Evolutionary conservation across 2,888 invertebrate genomes (phyloP).

Genomic region (Branchellion lobata): DNA sequence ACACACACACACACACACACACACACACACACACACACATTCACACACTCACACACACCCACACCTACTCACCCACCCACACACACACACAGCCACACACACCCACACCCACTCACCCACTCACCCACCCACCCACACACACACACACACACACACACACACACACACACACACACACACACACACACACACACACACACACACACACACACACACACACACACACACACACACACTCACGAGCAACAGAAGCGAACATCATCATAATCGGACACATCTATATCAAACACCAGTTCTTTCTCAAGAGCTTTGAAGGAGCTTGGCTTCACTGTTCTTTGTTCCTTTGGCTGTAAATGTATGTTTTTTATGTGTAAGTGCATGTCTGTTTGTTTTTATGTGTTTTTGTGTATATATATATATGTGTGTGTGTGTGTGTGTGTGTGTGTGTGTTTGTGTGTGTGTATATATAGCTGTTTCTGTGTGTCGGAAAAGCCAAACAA

Average conservation of each 20-base stretch:
- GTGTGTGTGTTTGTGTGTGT: slow-evolving; percentile 26
- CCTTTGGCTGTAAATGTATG: not conserved
- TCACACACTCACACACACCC: too few relatives aligned
- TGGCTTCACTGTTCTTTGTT: slow-evolving; percentile 60
- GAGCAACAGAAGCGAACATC: slow-evolving; percentile 83
- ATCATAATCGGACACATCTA: slow-evolving; percentile 99
- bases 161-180: not conserved
- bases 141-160: not conserved
- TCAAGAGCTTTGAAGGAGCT: slow-evolving; percentile 68
- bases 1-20: too few relatives aligned
- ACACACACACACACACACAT: too few relatives aligned
- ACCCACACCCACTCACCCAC: too few relatives aligned
- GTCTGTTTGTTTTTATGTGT: slow-evolving; percentile 16
- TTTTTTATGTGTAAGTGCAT: not conserved
- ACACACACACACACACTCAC: slow-evolving; percentile 57
- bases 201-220: not conserved
- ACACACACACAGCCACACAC: too few relatives aligned
- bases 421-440: slow-evolving; percentile 16
- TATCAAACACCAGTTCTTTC: slow-evolving; percentile 95
- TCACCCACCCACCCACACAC: too few relatives aligned
- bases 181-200: slow-evolving; percentile 7
- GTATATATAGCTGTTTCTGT: not conserved
- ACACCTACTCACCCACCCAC: too few relatives aligned
- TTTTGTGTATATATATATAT: not conserved
- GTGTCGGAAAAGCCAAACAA: too few relatives aligned